Conservation (phyloP, 1,140 invertebrate species). For the Pollicipes pollicipes region DNA sequence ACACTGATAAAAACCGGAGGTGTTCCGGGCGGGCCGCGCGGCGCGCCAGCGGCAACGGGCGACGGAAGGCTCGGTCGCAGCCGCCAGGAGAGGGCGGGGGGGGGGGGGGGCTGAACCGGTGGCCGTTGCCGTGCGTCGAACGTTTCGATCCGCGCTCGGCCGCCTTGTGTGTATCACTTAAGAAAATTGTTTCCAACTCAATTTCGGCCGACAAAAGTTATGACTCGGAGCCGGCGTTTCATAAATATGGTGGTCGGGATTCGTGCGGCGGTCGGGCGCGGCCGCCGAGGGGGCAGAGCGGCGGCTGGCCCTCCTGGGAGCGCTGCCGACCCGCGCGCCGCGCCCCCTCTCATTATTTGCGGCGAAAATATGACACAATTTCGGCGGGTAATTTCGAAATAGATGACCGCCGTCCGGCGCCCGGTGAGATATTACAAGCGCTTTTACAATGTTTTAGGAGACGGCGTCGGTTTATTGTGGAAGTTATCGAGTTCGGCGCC, state of each 20-base stretch:
- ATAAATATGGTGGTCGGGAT: neutral
- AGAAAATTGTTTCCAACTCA: constrained; percentile 2
- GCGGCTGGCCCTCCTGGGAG: neutral
- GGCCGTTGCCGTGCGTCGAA: no score
- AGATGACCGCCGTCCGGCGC: neutral
- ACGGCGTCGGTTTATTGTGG: neutral
- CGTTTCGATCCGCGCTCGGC: neutral
- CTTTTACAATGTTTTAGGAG: neutral
- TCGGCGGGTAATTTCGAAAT: neutral
- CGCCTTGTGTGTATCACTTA: neutral
- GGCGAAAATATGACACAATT: neutral
- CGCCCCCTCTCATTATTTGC: neutral
- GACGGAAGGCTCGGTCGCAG: no score
- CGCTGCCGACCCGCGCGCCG: neutral
- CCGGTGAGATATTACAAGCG: neutral
- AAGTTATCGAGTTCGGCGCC: neutral
- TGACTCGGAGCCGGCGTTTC: neutral
- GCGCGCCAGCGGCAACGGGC: neutral
- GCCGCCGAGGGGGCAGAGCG: neutral
- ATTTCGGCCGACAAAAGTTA: constrained; percentile 1
- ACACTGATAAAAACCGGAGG: neutral
- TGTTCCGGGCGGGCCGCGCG: no score
- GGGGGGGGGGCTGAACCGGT: no score
- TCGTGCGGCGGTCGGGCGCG: neutral
- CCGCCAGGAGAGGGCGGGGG: no score